Conservation (phyloP, 2,888 invertebrate species). For the Actias luna region DNA sequence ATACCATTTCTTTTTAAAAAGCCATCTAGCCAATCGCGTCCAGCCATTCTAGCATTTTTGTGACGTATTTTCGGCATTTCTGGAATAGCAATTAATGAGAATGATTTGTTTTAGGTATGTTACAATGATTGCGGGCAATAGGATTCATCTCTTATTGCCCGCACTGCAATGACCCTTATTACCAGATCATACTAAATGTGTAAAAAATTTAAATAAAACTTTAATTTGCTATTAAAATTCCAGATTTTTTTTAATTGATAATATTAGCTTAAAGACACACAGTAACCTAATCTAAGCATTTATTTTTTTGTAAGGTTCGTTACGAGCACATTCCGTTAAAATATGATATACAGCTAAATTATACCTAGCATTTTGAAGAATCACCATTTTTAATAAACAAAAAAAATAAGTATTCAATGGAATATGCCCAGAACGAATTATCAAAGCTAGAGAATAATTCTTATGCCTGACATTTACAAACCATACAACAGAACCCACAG, state of each 20-base stretch:
- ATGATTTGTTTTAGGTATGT: constrained; percentile 14
- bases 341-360: too few species aligned
- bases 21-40: constrained; percentile 22
- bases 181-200: constrained; percentile 21
- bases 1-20: constrained; percentile 19
- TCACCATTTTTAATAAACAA: too few species aligned
- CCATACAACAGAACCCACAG: too few species aligned
- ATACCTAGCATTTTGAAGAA: too few species aligned
- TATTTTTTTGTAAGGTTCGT: too few species aligned
- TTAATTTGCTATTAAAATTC: constrained; percentile 21
- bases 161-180: constrained; percentile 23
- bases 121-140: constrained; percentile 24
- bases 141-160: constrained; percentile 24
- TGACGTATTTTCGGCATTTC: constrained; percentile 25
- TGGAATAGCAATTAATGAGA: constrained; percentile 18
- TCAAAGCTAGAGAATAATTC: too few species aligned
- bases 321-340: too few species aligned
- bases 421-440: too few species aligned
- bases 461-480: too few species aligned
- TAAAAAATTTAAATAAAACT: constrained; percentile 19
- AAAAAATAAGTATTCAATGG: too few species aligned
- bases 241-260: constrained; percentile 20
- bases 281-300: constrained; percentile 22
- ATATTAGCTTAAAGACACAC: constrained; percentile 22
- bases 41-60: constrained; percentile 23